Evolutionary conservation across 53 echinoderm and acorn worm species (phyloP), one percentile per base, ranked within the genome.

Genomic region (Temnopleurus reevesii): DNA sequence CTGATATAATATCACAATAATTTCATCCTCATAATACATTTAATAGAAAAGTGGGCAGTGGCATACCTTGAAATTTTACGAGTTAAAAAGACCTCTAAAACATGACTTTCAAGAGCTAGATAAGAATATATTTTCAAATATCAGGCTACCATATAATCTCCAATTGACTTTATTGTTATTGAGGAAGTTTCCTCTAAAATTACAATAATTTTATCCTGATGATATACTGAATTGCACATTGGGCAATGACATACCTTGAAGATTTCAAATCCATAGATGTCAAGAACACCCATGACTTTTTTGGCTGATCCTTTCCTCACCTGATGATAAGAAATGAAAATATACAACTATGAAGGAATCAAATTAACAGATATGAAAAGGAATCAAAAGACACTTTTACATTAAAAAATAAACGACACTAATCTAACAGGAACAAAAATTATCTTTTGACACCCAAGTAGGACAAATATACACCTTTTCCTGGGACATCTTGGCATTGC

Each of bases 181-280:
- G n/a, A n/a, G n/a, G n/a, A n/a, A n/a, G n/a, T n/a, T n/a, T n/a
- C n/a, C n/a, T n/a, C n/a, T n/a, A n/a, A n/a, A n/a, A n/a, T n/a
- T n/a, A n/a, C n/a, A n/a, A n/a, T n/a, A n/a, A n/a, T n/a, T n/a
- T n/a, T n/a, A n/a, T n/a, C n/a, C n/a, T n/a, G n/a, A n/a, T n/a
- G n/a, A n/a, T n/a, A n/a, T n/a, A n/a, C 9, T 47, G 27, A 77
- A 77, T 7, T 3, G 15, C 12, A 79, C 23, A 26, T 12, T 27
- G 31, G 31, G 15, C 15, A 46, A 51, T 23, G 17, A 90, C 92
- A 21, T 61, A 97, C 97, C 93, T 97, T 91, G 89, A 97, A 97
- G 63, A 97, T 97, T 90, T 97, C 97, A 91, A 97, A 97, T 44
- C 97, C 97, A 83, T 97, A 97, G 90, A 97, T 97, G 46, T 97